Base-by-base conservation (phyloP, 2,888 invertebrate genomes). In the Hirtodrosophila cameraria region DNA sequence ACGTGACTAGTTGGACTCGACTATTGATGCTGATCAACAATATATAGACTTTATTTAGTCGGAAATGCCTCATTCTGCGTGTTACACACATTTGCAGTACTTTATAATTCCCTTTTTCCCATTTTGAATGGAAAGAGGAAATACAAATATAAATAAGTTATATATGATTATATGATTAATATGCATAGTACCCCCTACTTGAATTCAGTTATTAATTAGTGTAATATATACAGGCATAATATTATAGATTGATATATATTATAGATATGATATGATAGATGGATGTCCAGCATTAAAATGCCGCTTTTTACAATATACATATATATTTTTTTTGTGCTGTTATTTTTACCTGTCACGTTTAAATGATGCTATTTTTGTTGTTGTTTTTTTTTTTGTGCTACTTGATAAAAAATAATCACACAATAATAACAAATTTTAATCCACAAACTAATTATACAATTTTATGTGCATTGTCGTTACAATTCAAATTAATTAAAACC, bases 401-500 rank as follows among this genome's bases (percentile, higher is more conserved):
- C 18, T 12, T 41, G 59, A 4, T 30, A 55, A 16, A 41, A 53
- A 63, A 63, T 28, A 43, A 27, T 43, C 41, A 20, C 8, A 55
- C 18, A 49, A 63, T 23, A 23, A 16, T 11, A 46, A 25, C 20
- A 59, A 35, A 52, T 36, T 49, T 49, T 73, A 70, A 57, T 68
- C 55, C 50, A n/a, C 42, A 38, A 52, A 55, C 69, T 55, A 60
- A 66, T 69, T 55, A 67, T 59, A 35, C 38, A 8, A 55, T 35
- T 60, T 43, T 18, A 31, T 36, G 15, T 13, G 18, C 5, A 43
- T 33, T 46, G 33, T 61, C 50, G 33, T 31, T 35, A 33, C 45
- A 43, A 33, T 43, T 46, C 18, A 30, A 75, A 71, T 71, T 74
- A 69, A 58, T 61, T 61, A 25, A 45, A 53, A 48, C 20, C 23